Conservation (phyloP, 2,113 vertebrate species). For the Sinocyclocheilus grahami region DNA sequence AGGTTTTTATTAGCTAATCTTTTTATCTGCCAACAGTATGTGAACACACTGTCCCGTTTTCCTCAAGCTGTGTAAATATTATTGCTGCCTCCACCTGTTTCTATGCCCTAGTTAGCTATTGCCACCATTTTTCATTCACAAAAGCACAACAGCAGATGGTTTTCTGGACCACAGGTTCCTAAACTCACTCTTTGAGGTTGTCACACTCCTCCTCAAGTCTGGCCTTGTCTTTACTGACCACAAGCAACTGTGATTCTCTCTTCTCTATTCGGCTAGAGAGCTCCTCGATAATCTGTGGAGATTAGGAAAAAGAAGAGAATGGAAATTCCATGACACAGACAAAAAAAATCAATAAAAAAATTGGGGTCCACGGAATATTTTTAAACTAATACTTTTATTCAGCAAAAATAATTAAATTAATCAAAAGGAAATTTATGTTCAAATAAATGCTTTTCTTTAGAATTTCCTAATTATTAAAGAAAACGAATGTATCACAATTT, state of each 20-base stretch:
- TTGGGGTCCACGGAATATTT: neutral
- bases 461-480: too few species aligned
- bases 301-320: neutral
- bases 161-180: neutral
- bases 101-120: neutral
- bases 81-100: neutral
- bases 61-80: slow-evolving; percentile 18
- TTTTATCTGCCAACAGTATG: neutral
- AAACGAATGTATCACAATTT: neutral
- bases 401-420: neutral
- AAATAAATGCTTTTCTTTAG: too few species aligned
- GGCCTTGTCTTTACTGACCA: slow-evolving; percentile 95
- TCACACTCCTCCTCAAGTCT: slow-evolving; percentile 91
- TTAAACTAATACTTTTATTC: neutral
- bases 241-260: slow-evolving; percentile 90
- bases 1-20: neutral
- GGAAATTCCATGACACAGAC: neutral
- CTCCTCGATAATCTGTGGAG: slow-evolving; percentile 84
- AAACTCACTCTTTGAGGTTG: slow-evolving; percentile 96
- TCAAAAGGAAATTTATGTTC: neutral
- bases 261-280: slow-evolving; percentile 90
- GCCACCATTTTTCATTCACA: neutral
- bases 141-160: neutral
- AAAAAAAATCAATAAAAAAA: neutral
- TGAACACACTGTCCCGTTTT: neutral